Base-by-base conservation (phyloP, 2,797 vertebrate genomes). In the Chelonia mydas region DNA sequence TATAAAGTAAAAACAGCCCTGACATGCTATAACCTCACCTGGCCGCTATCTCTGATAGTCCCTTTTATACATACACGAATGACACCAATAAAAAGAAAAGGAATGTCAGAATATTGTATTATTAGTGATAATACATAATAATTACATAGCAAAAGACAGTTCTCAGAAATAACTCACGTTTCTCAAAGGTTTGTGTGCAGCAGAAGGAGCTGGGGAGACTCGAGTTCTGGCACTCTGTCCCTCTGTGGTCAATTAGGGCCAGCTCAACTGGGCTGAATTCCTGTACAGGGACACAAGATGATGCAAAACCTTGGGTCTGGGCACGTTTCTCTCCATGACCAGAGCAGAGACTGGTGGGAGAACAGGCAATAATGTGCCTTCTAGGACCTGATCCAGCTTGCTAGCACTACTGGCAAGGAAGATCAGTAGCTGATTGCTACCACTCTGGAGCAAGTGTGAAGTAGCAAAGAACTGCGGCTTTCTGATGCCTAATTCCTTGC, bases 21-120 rank as follows among this genome's bases (percentile, higher is more conserved):
- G 92, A 95, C n/a, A n/a, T 91, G 84, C 86, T 74, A 72, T 77
- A 81, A 94, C 81, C 41, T 82, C 50, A 77, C 65, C 87, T 3
- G 9, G 47, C 92, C 96, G 92, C 90, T 87, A 1, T 17, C 72
- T 77, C 87, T 91, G 94, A 96, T 95, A 94, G 95, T 51, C 92
- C 0, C 0, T 37, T 9, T 72, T 0, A 2, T 57, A 74, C 72
- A 41, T n/a, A 37, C 41, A 11, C 53, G 81, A 95, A 12, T 93
- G 89, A 95, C 92, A 86, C 81, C 17, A 47, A 78, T 80, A 7
- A 0, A 74, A 68, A 89, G 81, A 49, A 92, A 88, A 92, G 49
- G 90, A 89, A 50, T 51, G 94, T 96, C 95, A 97, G 93, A 93
- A 93, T 84, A 84, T 87, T 50, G 65, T 90, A 76, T 77, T n/a